phyloP scores from a whole-genome alignment of 1,140 invertebrate genomes.

The Eupristina koningsbergeri region DNA sequence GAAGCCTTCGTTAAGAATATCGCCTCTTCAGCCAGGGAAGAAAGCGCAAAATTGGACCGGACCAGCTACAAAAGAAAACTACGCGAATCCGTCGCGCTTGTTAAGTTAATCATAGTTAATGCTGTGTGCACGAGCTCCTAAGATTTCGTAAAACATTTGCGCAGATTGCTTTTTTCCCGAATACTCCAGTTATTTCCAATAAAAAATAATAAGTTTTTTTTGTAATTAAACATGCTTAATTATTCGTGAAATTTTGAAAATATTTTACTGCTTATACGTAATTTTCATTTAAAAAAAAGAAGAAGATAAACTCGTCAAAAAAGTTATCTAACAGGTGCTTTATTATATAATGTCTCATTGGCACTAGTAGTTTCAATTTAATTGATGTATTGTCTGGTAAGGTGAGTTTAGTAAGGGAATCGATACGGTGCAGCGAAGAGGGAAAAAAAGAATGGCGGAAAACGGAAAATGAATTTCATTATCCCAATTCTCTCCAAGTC shows the following conservation, averaged over 20 bases:
- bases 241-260: too few relatives aligned
- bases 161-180: background rate
- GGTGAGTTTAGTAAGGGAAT: too few relatives aligned
- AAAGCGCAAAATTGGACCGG: conserved; percentile 68
- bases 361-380: background rate
- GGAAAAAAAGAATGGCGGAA: too few relatives aligned
- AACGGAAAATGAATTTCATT: background rate
- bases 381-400: background rate
- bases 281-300: too few relatives aligned
- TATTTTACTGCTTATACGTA: too few relatives aligned
- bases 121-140: background rate
- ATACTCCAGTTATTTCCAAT: too few relatives aligned
- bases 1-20: background rate
- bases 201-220: too few relatives aligned
- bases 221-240: too few relatives aligned
- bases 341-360: background rate
- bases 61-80: conserved; percentile 54
- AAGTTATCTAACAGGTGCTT: background rate
- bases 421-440: too few relatives aligned
- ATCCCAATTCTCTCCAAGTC: background rate
- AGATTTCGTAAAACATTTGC: background rate
- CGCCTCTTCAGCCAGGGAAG: conserved; percentile 56
- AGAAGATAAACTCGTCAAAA: background rate
- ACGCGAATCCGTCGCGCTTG: conserved; percentile 62
- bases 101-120: conserved; percentile 42